Percentiles rank a stretch among this genome's conserved stretches.
phyloP scores from a whole-genome alignment of 2,888 invertebrate genomes.

The Rhorus exstirpatorius region DNA sequence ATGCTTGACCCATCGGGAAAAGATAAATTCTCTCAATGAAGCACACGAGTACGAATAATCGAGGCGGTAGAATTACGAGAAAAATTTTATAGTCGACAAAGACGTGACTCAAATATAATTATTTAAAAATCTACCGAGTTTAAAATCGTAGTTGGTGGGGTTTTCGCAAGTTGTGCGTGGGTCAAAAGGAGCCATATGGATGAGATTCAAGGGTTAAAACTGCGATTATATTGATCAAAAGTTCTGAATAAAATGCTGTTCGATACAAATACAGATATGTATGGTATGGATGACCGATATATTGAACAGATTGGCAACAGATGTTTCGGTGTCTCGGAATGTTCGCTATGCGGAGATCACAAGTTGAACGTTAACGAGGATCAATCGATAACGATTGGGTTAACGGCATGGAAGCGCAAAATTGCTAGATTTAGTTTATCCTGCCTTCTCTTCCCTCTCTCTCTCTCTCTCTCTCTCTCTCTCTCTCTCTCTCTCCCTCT shows the following conservation, averaged over 20 bases:
- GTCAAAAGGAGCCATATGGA: no score
- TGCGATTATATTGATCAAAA: background rate
- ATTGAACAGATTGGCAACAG: conserved; percentile 81
- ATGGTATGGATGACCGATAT: conserved; percentile 73
- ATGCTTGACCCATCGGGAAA: no score
- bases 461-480: background rate
- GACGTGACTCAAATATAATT: no score
- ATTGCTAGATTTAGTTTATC: conserved; percentile 79
- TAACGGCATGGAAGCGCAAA: conserved; percentile 81
- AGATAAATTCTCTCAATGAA: no score
- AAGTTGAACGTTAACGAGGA: conserved; percentile 79
- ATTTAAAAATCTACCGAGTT: no score
- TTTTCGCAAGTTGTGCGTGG: no score
- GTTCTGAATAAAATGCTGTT: conserved; percentile 12
- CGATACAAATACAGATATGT: conserved; percentile 4
- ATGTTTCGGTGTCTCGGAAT: conserved; percentile 79
- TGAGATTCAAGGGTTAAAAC: background rate
- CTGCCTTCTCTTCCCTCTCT: conserved; percentile 34
- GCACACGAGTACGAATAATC: no score
- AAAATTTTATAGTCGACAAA: no score
- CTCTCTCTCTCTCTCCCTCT: background rate
- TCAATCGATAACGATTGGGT: conserved; percentile 82
- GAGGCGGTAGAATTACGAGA: no score
- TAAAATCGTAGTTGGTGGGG: no score
- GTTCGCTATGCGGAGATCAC: conserved; percentile 79